These are phyloP conservation scores for Podilymbus podiceps DNA, from an alignment of 2,113 vertebrate species.

Conservation along the genomic window DNA sequence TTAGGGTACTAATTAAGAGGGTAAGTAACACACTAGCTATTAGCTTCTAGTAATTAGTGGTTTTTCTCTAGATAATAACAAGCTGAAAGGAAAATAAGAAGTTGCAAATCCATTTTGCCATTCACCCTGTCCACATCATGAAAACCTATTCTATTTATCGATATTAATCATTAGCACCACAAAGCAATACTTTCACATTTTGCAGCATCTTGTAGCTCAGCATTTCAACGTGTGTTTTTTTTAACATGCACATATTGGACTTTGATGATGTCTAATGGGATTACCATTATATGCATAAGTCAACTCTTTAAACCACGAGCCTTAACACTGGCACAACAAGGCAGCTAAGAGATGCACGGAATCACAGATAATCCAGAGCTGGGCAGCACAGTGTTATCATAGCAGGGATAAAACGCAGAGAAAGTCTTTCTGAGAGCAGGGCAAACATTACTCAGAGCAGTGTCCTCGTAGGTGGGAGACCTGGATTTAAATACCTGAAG, in stretches of 20 bases:
- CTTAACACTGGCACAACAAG: neutral
- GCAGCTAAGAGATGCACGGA: neutral
- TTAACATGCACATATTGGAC: neutral
- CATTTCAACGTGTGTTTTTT: neutral
- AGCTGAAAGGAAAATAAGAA: slow-evolving; percentile 37
- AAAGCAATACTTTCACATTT: neutral
- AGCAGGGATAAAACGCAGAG: neutral
- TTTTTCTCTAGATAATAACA: slow-evolving; percentile 44
- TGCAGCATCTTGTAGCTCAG: neutral
- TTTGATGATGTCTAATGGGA: neutral
- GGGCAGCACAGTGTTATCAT: neutral
- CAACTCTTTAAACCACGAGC: neutral
- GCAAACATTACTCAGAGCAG: neutral
- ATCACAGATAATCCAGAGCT: neutral
- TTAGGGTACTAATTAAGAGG: slow-evolving; percentile 52
- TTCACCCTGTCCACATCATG: neutral
- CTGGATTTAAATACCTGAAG: neutral
- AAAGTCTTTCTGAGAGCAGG: neutral
- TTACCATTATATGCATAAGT: neutral
- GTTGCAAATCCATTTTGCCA: neutral
- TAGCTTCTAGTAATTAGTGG: slow-evolving; percentile 48
- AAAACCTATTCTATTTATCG: neutral
- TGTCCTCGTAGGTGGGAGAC: neutral
- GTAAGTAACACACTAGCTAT: slow-evolving; percentile 44
- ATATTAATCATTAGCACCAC: neutral